Base-by-base conservation (phyloP, 2,113 vertebrate species). In the Sclerurus mexicanus region DNA sequence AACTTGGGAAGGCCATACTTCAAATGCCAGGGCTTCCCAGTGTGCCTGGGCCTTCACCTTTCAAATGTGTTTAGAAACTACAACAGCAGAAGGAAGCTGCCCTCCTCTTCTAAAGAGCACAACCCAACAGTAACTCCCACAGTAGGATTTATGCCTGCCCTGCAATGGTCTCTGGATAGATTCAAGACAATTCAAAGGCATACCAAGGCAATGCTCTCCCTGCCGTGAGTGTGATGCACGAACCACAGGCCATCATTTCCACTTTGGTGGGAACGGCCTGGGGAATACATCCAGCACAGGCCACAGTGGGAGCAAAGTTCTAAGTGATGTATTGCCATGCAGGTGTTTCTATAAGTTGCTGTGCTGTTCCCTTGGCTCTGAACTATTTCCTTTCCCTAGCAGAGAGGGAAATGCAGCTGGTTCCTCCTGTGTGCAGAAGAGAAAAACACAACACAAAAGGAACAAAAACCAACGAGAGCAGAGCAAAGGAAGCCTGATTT, bases 401-500 rank as follows among this genome's bases (percentile, higher is more conserved):
- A 84, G 76, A 49, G 89, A 95, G 91, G 94, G 60, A 96, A 97
- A 92, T 0, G 3, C 94, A 97, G 95, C 91, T 97, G 95, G 93
- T 81, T 96, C 96, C 94, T 93, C 59, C 68, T 23, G 33, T 24
- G 39, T 10, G 7, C 52, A 94, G 69, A 91, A 90, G 86, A 92
- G 77, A 84, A 95, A 90, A 12, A 74, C 60, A 47, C 72, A 90
- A 97, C 56, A 92, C 91, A 95, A 95, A 95, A 92, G 90, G 62
- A 96, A 92, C 47, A 95, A 56, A 90, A 81, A 71, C 60, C 80
- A 75, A 64, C 37, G 75, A 81, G 64, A 95, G 72, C 59, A 59
- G 83, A 56, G 87, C 52, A 95, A 90, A 96, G 95, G 96, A 96
- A 96, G 76, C 30, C 84, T 52, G 35, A 91, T 89, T 96, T 97